Percentiles rank a stretch among this genome's conserved stretches.
Evolutionary conservation across 2,888 invertebrate species (phyloP).

Genomic region (Autographa pulchrina): DNA sequence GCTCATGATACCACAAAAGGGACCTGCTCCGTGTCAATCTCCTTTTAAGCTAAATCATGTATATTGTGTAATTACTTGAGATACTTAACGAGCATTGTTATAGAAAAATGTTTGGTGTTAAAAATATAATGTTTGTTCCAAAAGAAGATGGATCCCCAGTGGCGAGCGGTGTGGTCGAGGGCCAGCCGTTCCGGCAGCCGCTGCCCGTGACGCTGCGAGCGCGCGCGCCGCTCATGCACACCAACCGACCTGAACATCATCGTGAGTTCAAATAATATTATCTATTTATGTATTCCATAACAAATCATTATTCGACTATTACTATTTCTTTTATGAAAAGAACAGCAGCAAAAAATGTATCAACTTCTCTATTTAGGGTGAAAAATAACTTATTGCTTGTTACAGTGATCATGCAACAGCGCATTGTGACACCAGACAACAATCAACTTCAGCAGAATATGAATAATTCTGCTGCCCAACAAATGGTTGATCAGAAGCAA

Average conservation of each 20-base stretch:
- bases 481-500: constrained; percentile 80
- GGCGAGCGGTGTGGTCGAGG: constrained; percentile 74
- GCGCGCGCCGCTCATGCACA: constrained; percentile 72
- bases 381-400: constrained; percentile 18
- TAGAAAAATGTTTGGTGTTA: too few relatives aligned
- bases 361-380: background rate
- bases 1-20: too few relatives aligned
- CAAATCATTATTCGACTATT: too few relatives aligned
- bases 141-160: constrained; percentile 64
- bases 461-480: constrained; percentile 67
- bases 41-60: too few relatives aligned
- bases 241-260: constrained; percentile 72
- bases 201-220: constrained; percentile 87
- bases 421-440: constrained; percentile 74
- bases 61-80: too few relatives aligned
- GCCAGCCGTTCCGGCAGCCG: constrained; percentile 92
- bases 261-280: constrained; percentile 62
- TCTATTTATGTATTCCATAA: background rate
- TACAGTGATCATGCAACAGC: constrained; percentile 84
- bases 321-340: too few relatives aligned
- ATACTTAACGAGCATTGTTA: too few relatives aligned
- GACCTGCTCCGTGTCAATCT: too few relatives aligned
- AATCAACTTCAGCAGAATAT: constrained; percentile 76
- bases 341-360: too few relatives aligned
- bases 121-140: background rate